A percentile compares a stretch with the other conserved stretches of the same genome.
These are phyloP conservation scores for Actias luna DNA, from an alignment of 2,888 invertebrate genomes.

Conservation along the genomic window DNA sequence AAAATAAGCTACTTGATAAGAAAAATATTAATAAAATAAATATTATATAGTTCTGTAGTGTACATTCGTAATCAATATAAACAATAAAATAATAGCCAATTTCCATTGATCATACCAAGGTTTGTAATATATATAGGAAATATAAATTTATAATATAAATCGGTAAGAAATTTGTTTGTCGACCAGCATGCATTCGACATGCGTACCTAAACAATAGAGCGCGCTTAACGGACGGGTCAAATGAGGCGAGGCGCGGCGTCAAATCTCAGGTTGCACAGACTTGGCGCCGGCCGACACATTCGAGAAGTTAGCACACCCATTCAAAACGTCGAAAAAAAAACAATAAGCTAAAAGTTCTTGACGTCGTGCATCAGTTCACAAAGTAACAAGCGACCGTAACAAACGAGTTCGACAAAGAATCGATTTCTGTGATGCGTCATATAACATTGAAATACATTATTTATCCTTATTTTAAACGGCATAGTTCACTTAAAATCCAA, in stretches of 20 bases:
- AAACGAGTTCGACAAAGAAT: constrained; percentile 48
- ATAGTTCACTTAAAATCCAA: background rate
- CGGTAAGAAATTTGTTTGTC: constrained; percentile 41
- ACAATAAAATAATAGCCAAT: no score
- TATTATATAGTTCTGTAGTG: no score
- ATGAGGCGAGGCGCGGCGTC: constrained; percentile 75
- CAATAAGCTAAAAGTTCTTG: constrained; percentile 56
- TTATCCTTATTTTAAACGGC: constrained; percentile 10
- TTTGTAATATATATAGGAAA: background rate
- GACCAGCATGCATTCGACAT: constrained; percentile 56
- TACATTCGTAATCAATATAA: no score
- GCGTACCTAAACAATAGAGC: constrained; percentile 65
- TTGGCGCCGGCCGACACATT: constrained; percentile 70
- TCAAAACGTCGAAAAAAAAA: constrained; percentile 49
- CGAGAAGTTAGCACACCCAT: constrained; percentile 68
- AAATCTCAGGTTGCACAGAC: constrained; percentile 73
- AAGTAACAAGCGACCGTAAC: constrained; percentile 66
- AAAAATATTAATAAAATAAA: no score
- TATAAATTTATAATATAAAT: background rate
- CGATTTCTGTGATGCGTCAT: constrained; percentile 36
- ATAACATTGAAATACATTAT: constrained; percentile 19
- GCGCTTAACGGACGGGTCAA: constrained; percentile 67
- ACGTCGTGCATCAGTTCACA: constrained; percentile 63
- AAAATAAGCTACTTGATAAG: no score
- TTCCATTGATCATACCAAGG: background rate